A percentile compares a stretch with the other conserved stretches of the same genome.
phyloP scores from a whole-genome alignment of 2,113 vertebrate genomes.

The Oncorhynchus masou region DNA sequence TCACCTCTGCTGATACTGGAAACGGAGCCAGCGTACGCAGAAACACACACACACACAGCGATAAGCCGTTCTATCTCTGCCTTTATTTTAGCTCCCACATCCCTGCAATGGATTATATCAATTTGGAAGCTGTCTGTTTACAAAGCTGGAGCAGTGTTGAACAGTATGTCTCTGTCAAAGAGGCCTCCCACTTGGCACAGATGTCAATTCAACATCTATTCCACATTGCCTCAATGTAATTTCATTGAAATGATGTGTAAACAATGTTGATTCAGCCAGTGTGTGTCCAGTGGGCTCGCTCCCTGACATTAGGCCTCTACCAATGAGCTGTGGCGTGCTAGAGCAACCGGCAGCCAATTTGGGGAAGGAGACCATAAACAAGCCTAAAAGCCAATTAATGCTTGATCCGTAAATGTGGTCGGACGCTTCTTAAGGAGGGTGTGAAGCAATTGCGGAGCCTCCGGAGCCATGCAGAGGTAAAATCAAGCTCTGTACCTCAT shows the following conservation, averaged over 20 bases:
- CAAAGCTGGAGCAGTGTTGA: conserved; percentile 26
- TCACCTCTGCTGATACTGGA: conserved; percentile 9
- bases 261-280: too few species aligned
- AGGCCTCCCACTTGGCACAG: not conserved
- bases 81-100: conserved; percentile 3
- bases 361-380: not conserved
- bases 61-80: conserved; percentile 19
- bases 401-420: too few species aligned
- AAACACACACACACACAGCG: conserved; percentile 14
- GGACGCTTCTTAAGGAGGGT: not conserved
- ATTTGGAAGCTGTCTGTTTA: conserved; percentile 36
- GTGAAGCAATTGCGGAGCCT: not conserved
- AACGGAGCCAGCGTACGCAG: conserved; percentile 10
- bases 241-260: too few species aligned
- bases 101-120: conserved; percentile 36
- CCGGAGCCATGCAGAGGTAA: too few species aligned
- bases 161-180: conserved; percentile 4
- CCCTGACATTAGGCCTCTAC: conserved; percentile 18
- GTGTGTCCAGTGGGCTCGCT: conserved; percentile 1
- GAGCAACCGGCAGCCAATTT: conserved; percentile 11
- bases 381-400: too few species aligned
- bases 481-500: too few species aligned
- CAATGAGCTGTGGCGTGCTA: too few species aligned
- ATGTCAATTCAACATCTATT: too few species aligned
- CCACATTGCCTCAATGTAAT: too few species aligned